Conservation (phyloP, 1,140 invertebrate species). For the Zaprionus ornatus region DNA sequence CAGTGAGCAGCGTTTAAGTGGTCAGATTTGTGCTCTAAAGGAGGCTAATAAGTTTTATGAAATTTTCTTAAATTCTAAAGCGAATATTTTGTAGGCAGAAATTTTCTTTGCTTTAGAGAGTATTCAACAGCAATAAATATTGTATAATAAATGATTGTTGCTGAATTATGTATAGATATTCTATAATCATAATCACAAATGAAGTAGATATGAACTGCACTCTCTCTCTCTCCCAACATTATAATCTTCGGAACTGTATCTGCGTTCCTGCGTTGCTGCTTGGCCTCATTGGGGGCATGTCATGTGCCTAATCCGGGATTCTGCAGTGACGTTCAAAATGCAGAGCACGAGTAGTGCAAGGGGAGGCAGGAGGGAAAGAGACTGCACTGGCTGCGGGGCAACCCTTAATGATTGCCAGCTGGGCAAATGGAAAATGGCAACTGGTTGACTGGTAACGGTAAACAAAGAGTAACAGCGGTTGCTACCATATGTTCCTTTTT, state of each 20-base stretch:
- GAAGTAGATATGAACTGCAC: no score
- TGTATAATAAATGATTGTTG: background rate
- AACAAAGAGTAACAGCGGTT: constrained; percentile 15
- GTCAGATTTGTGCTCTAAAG: background rate
- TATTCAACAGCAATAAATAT: background rate
- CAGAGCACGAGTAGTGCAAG: background rate
- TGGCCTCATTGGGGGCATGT: background rate
- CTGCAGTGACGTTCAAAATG: background rate
- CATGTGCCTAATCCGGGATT: background rate
- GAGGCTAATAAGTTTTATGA: background rate
- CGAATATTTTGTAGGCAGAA: background rate
- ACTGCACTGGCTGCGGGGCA: background rate
- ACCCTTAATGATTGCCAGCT: constrained; percentile 5
- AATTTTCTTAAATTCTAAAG: background rate
- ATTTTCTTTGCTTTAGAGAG: background rate
- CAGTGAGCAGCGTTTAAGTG: background rate
- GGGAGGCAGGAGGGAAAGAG: background rate
- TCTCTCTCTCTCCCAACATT: background rate
- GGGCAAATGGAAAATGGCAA: constrained; percentile 8
- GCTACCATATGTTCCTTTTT: background rate
- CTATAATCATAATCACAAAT: background rate
- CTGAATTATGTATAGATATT: no score
- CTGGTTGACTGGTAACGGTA: background rate
- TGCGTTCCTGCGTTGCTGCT: background rate
- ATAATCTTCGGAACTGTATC: background rate